A percentile compares a stretch with the other conserved stretches of the same genome.
Evolutionary conservation across 2,888 invertebrate species (phyloP).

Genomic region (Tineola bisselliella): DNA sequence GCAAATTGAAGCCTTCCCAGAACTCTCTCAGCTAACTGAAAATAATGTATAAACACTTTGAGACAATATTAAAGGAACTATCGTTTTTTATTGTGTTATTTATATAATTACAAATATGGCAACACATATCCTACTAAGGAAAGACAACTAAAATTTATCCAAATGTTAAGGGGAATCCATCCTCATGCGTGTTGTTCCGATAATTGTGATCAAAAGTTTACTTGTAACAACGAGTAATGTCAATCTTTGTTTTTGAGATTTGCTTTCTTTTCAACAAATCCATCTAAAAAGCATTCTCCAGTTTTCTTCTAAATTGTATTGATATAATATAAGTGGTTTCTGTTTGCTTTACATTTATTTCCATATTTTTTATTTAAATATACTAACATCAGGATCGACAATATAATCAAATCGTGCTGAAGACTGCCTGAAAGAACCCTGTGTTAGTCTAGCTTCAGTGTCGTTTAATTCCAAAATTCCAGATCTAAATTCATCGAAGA

Average conservation of each 20-base stretch:
- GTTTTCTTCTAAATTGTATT: not conserved
- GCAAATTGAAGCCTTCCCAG: not conserved
- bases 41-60: not conserved
- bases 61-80: not conserved
- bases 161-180: no score
- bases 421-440: constrained; percentile 4
- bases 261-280: not conserved
- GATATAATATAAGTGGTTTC: not conserved
- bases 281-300: not conserved
- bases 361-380: no score
- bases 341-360: not conserved
- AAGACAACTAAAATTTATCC: no score
- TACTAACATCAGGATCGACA: constrained; percentile 13
- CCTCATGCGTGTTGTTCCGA: not conserved
- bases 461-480: constrained; percentile 12
- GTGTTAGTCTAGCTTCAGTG: constrained; percentile 1
- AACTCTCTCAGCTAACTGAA: constrained; percentile 4
- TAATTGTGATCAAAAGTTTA: not conserved
- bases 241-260: not conserved
- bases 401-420: constrained; percentile 12
- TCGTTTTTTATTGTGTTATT: no score
- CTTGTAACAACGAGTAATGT: not conserved
- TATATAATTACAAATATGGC: no score
- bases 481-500: constrained; percentile 1
- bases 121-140: no score